These are phyloP conservation scores for Mya arenaria DNA, from an alignment of 1,140 invertebrate species.

Conservation along the genomic window DNA sequence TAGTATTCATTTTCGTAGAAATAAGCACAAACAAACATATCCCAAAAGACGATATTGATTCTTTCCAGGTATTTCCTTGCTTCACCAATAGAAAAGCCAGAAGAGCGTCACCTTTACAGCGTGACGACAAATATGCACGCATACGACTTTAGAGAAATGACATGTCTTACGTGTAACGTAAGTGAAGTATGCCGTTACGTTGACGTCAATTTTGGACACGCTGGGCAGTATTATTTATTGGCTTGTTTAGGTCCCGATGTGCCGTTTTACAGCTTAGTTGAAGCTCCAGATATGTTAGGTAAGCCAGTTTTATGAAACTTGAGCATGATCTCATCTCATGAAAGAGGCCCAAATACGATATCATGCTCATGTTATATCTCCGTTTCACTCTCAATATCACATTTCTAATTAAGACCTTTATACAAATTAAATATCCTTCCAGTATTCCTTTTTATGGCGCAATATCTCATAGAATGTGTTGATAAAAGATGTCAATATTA, in stretches of 20 bases:
- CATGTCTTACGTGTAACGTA: conserved; percentile 78
- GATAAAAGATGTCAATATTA: no score
- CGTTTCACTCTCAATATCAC: no score
- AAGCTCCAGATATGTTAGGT: conserved; percentile 56
- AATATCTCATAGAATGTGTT: no score
- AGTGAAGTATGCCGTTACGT: conserved; percentile 84
- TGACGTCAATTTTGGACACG: conserved; percentile 87
- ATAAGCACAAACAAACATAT: no score
- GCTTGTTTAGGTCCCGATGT: conserved; percentile 93
- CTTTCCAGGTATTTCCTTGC: not conserved
- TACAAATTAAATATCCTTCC: no score
- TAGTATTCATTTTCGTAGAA: no score
- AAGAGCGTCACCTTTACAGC: conserved; percentile 17
- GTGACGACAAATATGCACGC: conserved; percentile 11
- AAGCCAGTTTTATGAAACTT: not conserved
- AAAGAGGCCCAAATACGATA: no score
- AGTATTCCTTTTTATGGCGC: no score
- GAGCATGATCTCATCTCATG: no score
- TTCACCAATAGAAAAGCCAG: not conserved
- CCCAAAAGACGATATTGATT: no score
- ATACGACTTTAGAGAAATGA: conserved; percentile 16
- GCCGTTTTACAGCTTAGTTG: conserved; percentile 87
- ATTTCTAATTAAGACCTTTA: no score
- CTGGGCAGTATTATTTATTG: conserved; percentile 87
- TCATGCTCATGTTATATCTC: no score